Base-by-base conservation (phyloP, 2,888 invertebrate species). In the Oxytorus armatus region DNA sequence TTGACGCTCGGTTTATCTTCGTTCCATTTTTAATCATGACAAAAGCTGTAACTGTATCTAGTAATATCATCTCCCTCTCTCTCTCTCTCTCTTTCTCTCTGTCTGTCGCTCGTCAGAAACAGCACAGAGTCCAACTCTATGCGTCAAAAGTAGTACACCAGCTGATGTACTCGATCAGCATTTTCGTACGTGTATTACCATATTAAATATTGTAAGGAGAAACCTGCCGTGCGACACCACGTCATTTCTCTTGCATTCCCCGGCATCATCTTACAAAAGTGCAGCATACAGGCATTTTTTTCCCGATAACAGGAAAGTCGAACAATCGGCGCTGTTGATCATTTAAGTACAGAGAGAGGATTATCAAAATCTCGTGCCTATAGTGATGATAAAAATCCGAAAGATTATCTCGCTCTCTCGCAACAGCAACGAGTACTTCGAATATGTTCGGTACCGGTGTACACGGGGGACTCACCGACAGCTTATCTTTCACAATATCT, bases 151-250 rank as follows among this genome's bases (percentile, higher is more conserved):
- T 59, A 44, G 14, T 29, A 10, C 59, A n/a, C n/a, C n/a, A 47
- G 33, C 59, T 70, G 70, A 53, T 73, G 49, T 63, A 61, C 51
- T 51, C 21, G 57, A 55, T 53, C 44, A 36, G 42, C 10, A 16
- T 66, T 42, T 57, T 23, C 29, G 33, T 16, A 18, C 47, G 61
- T n/a, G n/a, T 49, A 39, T 25, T 25, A 21, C 33, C 11, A 42
- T 57, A 57, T 59, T 47, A 18, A 21, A 23, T 23, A 29, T 47
- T 25, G 44, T 33, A 66, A 59, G 47, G 47, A 70, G 29, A 36
- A 36, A 10, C 36, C 8, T 36, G 1, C 36, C 36, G 36, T 10
- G 10, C 36, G 10, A 8, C 36, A 36, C 10, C 36, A 21, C 23
- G 23, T 5, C 33, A 57, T 16, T 55, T 39, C 69, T n/a, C n/a